A percentile compares a stretch with the other conserved stretches of the same genome.
Evolutionary conservation across 2,113 vertebrate species (phyloP).

Genomic region (Excalfactoria chinensis): DNA sequence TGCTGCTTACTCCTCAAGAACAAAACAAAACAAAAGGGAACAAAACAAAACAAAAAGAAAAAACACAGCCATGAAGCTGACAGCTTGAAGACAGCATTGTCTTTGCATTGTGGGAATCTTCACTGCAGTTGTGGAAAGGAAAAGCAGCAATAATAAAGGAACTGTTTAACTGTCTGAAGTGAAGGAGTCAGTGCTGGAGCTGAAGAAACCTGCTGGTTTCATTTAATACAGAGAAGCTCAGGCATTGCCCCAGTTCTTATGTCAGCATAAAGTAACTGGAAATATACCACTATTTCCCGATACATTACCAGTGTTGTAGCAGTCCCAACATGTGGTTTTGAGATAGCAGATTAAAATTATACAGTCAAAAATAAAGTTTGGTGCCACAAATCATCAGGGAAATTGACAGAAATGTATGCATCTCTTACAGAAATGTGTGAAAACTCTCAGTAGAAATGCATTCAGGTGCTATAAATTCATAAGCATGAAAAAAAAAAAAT

Average conservation of each 20-base stretch:
- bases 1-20: background rate
- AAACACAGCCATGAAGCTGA: background rate
- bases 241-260: background rate
- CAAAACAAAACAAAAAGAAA: background rate
- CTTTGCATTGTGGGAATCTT: background rate
- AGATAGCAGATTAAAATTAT: background rate
- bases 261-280: background rate
- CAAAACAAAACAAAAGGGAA: too few species aligned
- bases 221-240: background rate
- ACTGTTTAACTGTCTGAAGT: background rate
- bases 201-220: background rate
- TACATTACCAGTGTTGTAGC: background rate
- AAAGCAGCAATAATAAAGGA: background rate
- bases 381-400: background rate
- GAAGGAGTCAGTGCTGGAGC: background rate
- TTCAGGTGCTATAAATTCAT: background rate
- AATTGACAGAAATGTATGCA: fast-evolving
- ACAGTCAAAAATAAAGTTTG: background rate
- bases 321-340: background rate
- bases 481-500: background rate
- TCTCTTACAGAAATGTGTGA: background rate
- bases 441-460: background rate
- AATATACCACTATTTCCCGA: background rate
- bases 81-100: background rate
- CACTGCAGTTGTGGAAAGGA: background rate